phyloP scores from a whole-genome alignment of 2,888 invertebrate genomes.

The Zonitis immaculata region DNA sequence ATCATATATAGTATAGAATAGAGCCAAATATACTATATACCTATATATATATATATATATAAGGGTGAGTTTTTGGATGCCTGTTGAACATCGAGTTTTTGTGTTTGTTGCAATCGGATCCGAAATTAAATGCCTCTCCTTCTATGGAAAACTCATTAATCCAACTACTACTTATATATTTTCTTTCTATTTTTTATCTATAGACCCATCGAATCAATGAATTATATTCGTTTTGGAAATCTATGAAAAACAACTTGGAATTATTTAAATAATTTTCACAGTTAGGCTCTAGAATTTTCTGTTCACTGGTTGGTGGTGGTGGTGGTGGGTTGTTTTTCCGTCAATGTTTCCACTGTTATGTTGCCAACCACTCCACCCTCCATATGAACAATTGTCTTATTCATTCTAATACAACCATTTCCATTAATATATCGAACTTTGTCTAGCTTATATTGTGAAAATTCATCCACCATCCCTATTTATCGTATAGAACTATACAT shows the following conservation, averaged over 20 bases:
- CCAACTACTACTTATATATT: too few species aligned
- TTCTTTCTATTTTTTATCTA: too few species aligned
- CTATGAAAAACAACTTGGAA: neutral
- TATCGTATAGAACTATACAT: slow-evolving; percentile 20
- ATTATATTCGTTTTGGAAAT: too few species aligned
- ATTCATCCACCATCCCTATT: slow-evolving; percentile 29
- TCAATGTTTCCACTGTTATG: slow-evolving; percentile 12
- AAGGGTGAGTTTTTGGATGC: slow-evolving; percentile 1
- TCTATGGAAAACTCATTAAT: slow-evolving; percentile 8
- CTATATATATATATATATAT: too few species aligned
- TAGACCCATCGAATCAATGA: too few species aligned
- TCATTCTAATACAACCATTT: slow-evolving; percentile 28
- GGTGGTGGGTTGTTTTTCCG: neutral
- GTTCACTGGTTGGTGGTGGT: slow-evolving; percentile 1
- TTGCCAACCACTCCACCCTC: slow-evolving; percentile 5
- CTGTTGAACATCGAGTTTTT: slow-evolving; percentile 22
- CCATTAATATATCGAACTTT: slow-evolving; percentile 36
- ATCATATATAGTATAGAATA: too few species aligned
- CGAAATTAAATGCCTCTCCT: slow-evolving; percentile 8
- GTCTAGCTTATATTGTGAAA: slow-evolving; percentile 33
- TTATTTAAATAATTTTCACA: slow-evolving; percentile 17
- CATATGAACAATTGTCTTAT: slow-evolving; percentile 29
- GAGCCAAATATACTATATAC: too few species aligned
- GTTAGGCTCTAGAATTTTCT: neutral
- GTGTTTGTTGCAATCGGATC: slow-evolving; percentile 6